Evolutionary conservation across 2,113 vertebrate genomes (phyloP), one percentile per base, ranked within the genome.

Genomic region (Chaetodon auriga): DNA sequence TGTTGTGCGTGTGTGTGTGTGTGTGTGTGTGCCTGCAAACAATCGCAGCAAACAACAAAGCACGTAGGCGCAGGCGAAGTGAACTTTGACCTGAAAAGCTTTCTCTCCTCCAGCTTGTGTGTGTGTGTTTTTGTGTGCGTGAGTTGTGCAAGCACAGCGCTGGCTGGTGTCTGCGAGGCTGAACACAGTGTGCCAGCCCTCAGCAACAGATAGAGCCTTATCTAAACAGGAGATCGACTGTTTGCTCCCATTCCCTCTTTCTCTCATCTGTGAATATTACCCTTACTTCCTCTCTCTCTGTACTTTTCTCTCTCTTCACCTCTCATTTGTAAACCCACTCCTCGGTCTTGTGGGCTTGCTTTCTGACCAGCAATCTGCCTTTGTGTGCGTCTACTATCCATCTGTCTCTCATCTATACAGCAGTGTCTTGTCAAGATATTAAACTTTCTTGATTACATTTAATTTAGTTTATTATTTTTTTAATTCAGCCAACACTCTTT

Each of bases 1-100:
- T 43, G 21, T 25, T 64, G 36, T 55, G 75, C 18, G 69, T 54
- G 57, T 53, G 70, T 53, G 51, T 62, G 30, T 30, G 45, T n/a
- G 35, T 61, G 38, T 70, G 57, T 58, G 69, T 66, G n/a, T 19
- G 54, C 18, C 21, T 53, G 10, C 85, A 88, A 90, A 88, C 78
- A 87, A 90, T 86, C 21, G 30, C 63, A 78, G 75, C 53, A 60
- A 82, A 81, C 84, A 88, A 87, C 75, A 86, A 84, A 91, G 75
- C 35, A 73, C 21, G 58, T 75, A 84, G 82, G 68, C 36, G 13
- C 72, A 78, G 51, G 64, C 49, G 1, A 68, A 38, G 80, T 89
- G 92, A 95, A 94, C 94, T 91, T 85, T 94, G 85, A 95, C 95
- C 93, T 75, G 76, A 82, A 94, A 93, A 90, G 81, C 77, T 85